A percentile compares a stretch with the other conserved stretches of the same genome.
Evolutionary conservation across 35 echinoderm and acorn worm genomes (phyloP).

Genomic region (Patiria miniata): DNA sequence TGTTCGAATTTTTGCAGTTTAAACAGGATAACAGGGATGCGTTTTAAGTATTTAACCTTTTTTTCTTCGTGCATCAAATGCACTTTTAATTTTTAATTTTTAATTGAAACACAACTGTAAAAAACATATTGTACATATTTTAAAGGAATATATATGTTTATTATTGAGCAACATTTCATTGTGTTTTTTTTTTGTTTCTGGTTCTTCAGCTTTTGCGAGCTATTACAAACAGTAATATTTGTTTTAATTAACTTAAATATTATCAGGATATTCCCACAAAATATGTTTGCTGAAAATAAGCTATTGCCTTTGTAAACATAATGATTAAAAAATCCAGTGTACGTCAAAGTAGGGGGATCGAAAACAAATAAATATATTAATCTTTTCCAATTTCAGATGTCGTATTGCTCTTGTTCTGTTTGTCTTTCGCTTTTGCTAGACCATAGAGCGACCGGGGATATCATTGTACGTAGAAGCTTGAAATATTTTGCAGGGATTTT

Average conservation of each 20-base stretch:
- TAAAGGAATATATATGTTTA: conserved; percentile 34
- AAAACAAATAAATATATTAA: too few relatives aligned
- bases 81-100: not conserved
- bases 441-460: too few relatives aligned
- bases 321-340: too few relatives aligned
- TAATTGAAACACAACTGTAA: not conserved
- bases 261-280: conserved; percentile 5
- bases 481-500: too few relatives aligned
- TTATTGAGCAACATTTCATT: not conserved
- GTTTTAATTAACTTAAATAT: not conserved
- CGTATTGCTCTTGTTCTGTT: too few relatives aligned
- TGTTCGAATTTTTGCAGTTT: too few relatives aligned
- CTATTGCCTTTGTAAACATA: not conserved
- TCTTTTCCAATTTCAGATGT: too few relatives aligned
- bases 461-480: too few relatives aligned
- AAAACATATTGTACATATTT: not conserved
- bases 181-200: not conserved
- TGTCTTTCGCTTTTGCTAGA: too few relatives aligned
- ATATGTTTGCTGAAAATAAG: not conserved
- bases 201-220: not conserved
- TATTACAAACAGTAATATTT: not conserved
- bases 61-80: not conserved
- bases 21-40: too few relatives aligned
- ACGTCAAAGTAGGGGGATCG: too few relatives aligned
- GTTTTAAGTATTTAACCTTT: not conserved